Base-by-base conservation (phyloP, 1,140 invertebrate genomes). In the Ctenoplectra terminalis region DNA sequence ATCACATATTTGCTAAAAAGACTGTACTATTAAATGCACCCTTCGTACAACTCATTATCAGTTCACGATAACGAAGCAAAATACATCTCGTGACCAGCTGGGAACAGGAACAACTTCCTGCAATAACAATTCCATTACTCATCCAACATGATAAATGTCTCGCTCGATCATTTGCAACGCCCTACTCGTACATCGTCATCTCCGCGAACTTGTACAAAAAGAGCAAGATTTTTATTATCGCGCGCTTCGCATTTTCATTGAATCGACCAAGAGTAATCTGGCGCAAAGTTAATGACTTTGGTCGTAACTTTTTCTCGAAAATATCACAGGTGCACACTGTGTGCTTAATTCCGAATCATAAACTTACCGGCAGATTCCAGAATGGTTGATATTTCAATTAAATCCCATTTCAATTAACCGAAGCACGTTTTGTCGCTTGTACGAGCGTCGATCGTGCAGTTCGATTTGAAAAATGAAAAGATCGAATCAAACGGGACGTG, bases 51-150 rank as follows among this genome's bases (percentile, higher is more conserved):
- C n/a, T 29, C 13, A 26, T 43, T 17, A 26, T n/a, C n/a, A n/a
- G n/a, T n/a, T n/a, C n/a, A 43, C 20, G 8, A 13, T 40, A 43
- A 7, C 20, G 50, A 64, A 54, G 17, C 23, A n/a, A 76, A 67
- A 56, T 7, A 40, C 20, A 37, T 31, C 61, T 31, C 26, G 52
- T n/a, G 64, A 40, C 17, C 17, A 56, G 17, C 26, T 40, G 29
- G n/a, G 13, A 72, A 20, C n/a, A n/a, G 29, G 15, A 52, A 61
- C 58, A n/a, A 43, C 29, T 80, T 80, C 69, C 77, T 72, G 77
- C 31, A 61, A 71, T 37, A 72, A 79, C 56, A 79, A 64, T 80
- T 73, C 23, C 26, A 73, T 73, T 80, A 64, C 69, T 73, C 77
- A 73, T 80, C 58, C 77, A 26, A 20, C 48, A 5, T 23, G 69